Evolutionary conservation across 2,113 vertebrate genomes (phyloP).

Genomic region (Pagrus major): DNA sequence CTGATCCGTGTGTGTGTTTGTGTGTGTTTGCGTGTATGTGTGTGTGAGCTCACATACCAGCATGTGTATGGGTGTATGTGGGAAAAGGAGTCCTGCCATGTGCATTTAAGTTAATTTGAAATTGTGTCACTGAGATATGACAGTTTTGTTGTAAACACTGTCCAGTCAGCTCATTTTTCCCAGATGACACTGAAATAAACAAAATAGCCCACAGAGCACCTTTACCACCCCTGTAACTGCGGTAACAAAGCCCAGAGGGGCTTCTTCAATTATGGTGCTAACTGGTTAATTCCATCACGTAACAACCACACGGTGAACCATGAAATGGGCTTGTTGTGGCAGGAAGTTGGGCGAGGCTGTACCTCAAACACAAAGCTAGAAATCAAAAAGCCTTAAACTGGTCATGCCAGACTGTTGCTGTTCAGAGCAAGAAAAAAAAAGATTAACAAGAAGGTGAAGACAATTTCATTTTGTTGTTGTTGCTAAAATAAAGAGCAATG

Average conservation of each 20-base stretch:
- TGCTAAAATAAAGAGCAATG: slow-evolving; percentile 83
- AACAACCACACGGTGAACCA: slow-evolving; percentile 58
- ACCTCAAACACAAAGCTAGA: slow-evolving; percentile 78
- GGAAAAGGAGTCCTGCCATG: slow-evolving; percentile 38
- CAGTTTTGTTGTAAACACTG: slow-evolving; percentile 70
- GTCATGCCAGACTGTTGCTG: slow-evolving; percentile 82
- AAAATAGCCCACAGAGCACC: slow-evolving; percentile 47
- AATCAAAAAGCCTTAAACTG: slow-evolving; percentile 86
- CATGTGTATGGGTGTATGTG: slow-evolving; percentile 58
- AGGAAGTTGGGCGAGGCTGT: slow-evolving; percentile 66
- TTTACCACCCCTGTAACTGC: slow-evolving; percentile 46
- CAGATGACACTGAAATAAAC: slow-evolving; percentile 37
- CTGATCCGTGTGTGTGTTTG: slow-evolving; percentile 25
- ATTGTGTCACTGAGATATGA: slow-evolving; percentile 61
- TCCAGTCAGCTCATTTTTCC: slow-evolving; percentile 53
- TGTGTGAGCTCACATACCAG: slow-evolving; percentile 57
- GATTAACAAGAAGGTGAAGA: slow-evolving; percentile 58
- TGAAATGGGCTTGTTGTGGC: slow-evolving; percentile 66
- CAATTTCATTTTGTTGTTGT: slow-evolving; percentile 78
- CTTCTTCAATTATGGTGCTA: slow-evolving; percentile 79
- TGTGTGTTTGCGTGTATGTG: slow-evolving; percentile 42
- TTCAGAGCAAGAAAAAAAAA: slow-evolving; percentile 67
- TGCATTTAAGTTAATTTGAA: slow-evolving; percentile 60
- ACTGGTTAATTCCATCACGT: slow-evolving; percentile 56
- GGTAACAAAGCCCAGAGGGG: slow-evolving; percentile 56